Evolutionary conservation across 2,888 invertebrate species (phyloP).

Genomic region (Thera britannica): DNA sequence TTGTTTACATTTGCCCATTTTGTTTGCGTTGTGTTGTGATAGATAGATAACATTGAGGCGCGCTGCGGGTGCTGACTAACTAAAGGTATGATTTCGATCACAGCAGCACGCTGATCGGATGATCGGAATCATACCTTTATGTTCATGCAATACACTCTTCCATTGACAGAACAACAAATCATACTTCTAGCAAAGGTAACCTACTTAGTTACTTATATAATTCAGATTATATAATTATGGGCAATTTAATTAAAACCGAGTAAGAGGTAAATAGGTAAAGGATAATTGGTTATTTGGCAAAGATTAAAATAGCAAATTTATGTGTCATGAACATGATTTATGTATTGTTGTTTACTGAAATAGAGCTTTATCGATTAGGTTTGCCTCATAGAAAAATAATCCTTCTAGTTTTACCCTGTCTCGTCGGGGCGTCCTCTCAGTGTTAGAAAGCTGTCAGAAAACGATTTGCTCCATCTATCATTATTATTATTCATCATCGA

Average conservation of each 20-base stretch:
- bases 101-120: no score
- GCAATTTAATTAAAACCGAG: no score
- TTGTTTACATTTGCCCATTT: constrained; percentile 50
- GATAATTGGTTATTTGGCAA: neutral
- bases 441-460: neutral
- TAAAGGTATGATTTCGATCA: no score
- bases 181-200: no score
- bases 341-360: constrained; percentile 15
- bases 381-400: constrained; percentile 23
- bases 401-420: constrained; percentile 22
- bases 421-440: neutral
- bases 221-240: no score
- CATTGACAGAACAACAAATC: no score
- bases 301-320: constrained; percentile 1
- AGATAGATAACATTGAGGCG: constrained; percentile 50
- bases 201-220: no score
- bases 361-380: constrained; percentile 45
- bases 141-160: no score
- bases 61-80: constrained; percentile 48
- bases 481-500: no score
- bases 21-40: constrained; percentile 55
- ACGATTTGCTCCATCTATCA: no score
- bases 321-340: neutral
- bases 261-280: no score
- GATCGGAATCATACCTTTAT: no score